phyloP scores from a whole-genome alignment of 2,113 vertebrate species.

The Furnarius figulus region DNA sequence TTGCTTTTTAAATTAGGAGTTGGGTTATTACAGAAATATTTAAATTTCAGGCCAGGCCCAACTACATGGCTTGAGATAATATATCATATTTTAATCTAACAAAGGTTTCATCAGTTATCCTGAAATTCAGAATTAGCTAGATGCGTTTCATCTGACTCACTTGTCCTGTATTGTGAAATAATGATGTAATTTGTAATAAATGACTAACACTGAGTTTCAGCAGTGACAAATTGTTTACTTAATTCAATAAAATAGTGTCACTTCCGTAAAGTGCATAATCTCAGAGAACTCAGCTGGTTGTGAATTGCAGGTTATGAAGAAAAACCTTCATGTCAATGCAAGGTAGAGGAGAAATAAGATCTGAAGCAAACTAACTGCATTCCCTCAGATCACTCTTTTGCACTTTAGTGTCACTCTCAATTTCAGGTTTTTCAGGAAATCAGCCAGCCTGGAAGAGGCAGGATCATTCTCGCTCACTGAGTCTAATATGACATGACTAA shows the following conservation, averaged over 20 bases:
- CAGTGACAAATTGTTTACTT: constrained; percentile 71
- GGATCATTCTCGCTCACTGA: constrained; percentile 51
- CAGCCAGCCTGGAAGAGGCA: constrained; percentile 20
- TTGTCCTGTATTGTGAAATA: constrained; percentile 44
- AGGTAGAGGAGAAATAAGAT: constrained; percentile 48
- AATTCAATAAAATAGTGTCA: constrained; percentile 72
- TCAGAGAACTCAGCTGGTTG: constrained; percentile 45
- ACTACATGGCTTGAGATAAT: constrained; percentile 58
- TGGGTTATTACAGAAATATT: not conserved
- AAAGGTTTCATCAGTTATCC: constrained; percentile 23
- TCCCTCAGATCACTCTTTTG: constrained; percentile 64
- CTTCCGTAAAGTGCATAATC: constrained; percentile 41
- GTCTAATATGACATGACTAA: constrained; percentile 66
- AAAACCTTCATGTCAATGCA: constrained; percentile 54
- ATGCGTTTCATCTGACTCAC: constrained; percentile 44
- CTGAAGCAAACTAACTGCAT: constrained; percentile 55
- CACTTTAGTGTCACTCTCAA: constrained; percentile 64
- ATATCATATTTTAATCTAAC: constrained; percentile 52
- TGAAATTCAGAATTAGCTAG: constrained; percentile 46
- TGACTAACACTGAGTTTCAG: constrained; percentile 53
- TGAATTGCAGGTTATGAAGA: constrained; percentile 55
- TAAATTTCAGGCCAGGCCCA: constrained; percentile 5
- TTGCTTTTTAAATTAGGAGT: constrained; percentile 42
- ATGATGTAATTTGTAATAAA: constrained; percentile 72
- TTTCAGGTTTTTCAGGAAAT: constrained; percentile 11